These are phyloP conservation scores for Symphodus melops DNA, from an alignment of 2,113 vertebrate genomes.

Conservation along the genomic window DNA sequence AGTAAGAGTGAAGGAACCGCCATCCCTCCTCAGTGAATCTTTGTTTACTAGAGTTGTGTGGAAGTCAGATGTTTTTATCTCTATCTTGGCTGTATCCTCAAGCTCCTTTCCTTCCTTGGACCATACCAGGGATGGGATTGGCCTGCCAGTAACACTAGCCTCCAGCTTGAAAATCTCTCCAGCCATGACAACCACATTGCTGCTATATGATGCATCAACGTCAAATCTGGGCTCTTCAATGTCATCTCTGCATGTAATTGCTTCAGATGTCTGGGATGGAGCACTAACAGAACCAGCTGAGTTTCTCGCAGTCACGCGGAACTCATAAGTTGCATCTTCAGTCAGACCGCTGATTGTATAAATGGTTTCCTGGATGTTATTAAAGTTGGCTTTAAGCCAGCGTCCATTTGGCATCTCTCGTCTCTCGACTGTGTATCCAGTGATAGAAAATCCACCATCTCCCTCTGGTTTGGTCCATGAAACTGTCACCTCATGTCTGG, in stretches of 20 bases:
- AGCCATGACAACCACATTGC: conserved; percentile 90
- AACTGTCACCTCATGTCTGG: conserved; percentile 93
- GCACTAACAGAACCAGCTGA: conserved; percentile 93
- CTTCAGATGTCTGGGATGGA: conserved; percentile 93
- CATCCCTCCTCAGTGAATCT: conserved; percentile 92
- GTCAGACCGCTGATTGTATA: conserved; percentile 96
- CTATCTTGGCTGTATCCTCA: conserved; percentile 91
- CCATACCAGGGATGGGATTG: conserved; percentile 93
- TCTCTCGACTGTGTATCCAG: conserved; percentile 95
- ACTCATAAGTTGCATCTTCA: conserved; percentile 95
- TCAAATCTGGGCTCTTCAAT: conserved; percentile 94
- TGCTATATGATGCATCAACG: conserved; percentile 92
- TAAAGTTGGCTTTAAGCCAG: conserved; percentile 98
- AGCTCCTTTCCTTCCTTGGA: conserved; percentile 96
- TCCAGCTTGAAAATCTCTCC: conserved; percentile 95
- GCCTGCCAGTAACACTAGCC: conserved; percentile 91
- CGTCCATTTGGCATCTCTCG: conserved; percentile 94
- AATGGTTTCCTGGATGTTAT: conserved; percentile 94
- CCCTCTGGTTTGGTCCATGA: conserved; percentile 96
- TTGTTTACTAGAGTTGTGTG: conserved; percentile 91
- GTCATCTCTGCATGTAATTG: conserved; percentile 95
- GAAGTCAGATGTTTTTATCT: conserved; percentile 94
- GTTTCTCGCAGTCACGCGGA: conserved; percentile 95
- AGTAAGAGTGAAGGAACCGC: conserved; percentile 91
- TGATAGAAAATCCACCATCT: conserved; percentile 97